Evolutionary conservation across 2,797 vertebrate genomes (phyloP).

Genomic region (Siniperca undulata): DNA sequence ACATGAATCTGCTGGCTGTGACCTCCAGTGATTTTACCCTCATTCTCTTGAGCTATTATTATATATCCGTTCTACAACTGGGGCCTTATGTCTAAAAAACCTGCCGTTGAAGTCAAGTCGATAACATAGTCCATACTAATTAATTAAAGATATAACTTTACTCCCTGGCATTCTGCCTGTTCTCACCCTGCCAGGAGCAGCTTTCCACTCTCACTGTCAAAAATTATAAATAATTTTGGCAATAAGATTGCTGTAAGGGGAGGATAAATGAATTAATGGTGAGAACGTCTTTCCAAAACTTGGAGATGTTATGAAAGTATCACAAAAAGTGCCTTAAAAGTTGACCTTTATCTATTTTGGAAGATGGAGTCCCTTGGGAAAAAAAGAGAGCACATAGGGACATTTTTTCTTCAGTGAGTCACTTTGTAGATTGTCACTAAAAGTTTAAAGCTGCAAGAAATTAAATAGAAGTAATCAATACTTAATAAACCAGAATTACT

Average conservation of each 20-base stretch:
- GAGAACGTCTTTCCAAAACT: slow-evolving; percentile 60
- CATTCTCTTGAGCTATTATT: slow-evolving; percentile 39
- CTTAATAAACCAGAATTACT: slow-evolving; percentile 55
- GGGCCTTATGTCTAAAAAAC: slow-evolving; percentile 44
- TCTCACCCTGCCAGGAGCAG: slow-evolving; percentile 48
- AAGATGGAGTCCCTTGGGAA: slow-evolving; percentile 12
- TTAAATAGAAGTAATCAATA: slow-evolving; percentile 53
- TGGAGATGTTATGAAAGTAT: slow-evolving; percentile 30
- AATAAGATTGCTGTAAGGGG: slow-evolving; percentile 26
- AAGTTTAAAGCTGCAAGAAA: slow-evolving; percentile 46
- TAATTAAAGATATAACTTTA: slow-evolving; percentile 75
- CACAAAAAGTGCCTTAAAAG: slow-evolving; percentile 39
- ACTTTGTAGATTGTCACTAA: slow-evolving; percentile 23
- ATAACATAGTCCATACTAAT: slow-evolving; percentile 71
- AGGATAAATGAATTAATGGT: slow-evolving; percentile 50
- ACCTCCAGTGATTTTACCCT: slow-evolving; percentile 31
- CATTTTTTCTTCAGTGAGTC: slow-evolving; percentile 1
- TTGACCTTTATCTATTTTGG: slow-evolving; percentile 40
- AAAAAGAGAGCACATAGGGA: neutral
- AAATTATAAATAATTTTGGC: slow-evolving; percentile 64
- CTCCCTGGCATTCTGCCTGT: slow-evolving; percentile 49
- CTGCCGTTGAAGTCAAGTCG: slow-evolving; percentile 41
- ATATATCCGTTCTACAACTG: slow-evolving; percentile 33
- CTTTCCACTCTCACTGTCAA: slow-evolving; percentile 50
- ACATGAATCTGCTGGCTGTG: slow-evolving; percentile 16